Conservation (phyloP, 1,140 invertebrate genomes). For the Cyphomyrmex costatus region DNA sequence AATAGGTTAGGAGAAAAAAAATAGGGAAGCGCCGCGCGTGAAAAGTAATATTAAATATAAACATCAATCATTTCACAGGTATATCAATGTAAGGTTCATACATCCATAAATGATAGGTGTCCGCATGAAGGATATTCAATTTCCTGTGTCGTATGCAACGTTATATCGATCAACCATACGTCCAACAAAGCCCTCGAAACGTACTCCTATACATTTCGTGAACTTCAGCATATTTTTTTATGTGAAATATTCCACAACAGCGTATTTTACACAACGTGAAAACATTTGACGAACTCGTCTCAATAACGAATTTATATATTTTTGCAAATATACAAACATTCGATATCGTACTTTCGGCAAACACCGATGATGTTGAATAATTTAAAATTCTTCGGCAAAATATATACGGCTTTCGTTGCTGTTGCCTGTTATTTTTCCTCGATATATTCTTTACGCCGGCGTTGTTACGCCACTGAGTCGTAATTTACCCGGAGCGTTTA, state of each 20-base stretch:
- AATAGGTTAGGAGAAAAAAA: not conserved
- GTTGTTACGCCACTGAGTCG: conserved; percentile 81
- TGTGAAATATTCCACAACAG: conserved; percentile 18
- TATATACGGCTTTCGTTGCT: not conserved
- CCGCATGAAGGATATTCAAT: conserved; percentile 70
- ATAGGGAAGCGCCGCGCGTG: not conserved
- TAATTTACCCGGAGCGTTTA: conserved; percentile 85
- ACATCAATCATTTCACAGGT: conserved; percentile 66
- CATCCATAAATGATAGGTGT: conserved; percentile 71
- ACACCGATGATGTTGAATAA: not conserved
- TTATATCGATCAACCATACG: conserved; percentile 66
- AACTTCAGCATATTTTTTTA: conserved; percentile 49
- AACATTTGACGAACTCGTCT: conserved; percentile 27
- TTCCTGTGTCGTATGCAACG: conserved; percentile 68
- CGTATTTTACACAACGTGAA: conserved; percentile 31
- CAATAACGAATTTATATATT: conserved; percentile 19
- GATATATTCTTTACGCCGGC: conserved; percentile 51
- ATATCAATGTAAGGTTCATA: conserved; percentile 71
- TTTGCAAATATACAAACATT: conserved; percentile 8
- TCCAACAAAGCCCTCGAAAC: conserved; percentile 53
- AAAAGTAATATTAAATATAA: conserved; percentile 51
- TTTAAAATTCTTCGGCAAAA: not conserved
- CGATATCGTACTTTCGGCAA: not conserved
- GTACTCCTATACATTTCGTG: conserved; percentile 46
- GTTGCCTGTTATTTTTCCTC: conserved; percentile 22